A percentile compares a stretch with the other conserved stretches of the same genome.
These are phyloP conservation scores for Noctua janthina DNA, from an alignment of 2,888 invertebrate species.

Conservation along the genomic window DNA sequence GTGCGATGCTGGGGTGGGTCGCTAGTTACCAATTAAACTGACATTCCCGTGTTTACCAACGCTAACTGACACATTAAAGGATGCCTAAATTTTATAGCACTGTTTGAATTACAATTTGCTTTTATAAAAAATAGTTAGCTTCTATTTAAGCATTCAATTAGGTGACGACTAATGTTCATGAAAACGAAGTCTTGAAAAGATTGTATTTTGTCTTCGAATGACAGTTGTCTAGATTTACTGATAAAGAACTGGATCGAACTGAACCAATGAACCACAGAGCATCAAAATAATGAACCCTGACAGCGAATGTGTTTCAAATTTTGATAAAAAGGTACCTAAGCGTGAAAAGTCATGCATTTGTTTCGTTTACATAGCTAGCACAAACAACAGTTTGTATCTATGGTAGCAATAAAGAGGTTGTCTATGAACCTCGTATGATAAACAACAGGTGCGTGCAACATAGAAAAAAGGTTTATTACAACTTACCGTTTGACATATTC, in stretches of 20 bases:
- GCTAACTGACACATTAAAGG: no score
- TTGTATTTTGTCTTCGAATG: no score
- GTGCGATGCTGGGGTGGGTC: no score
- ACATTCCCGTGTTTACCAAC: no score
- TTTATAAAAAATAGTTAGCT: no score
- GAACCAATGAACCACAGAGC: neutral
- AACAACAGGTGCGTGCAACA: neutral
- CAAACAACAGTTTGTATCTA: constrained; percentile 10
- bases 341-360: neutral
- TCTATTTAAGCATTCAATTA: neutral
- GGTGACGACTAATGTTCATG: neutral
- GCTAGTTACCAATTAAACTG: no score
- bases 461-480: constrained; percentile 36
- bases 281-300: no score
- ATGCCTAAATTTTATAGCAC: no score
- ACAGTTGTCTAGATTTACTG: neutral
- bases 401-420: constrained; percentile 2
- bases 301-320: neutral
- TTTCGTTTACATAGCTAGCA: constrained; percentile 4
- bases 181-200: neutral
- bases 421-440: neutral
- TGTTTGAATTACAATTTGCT: no score
- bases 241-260: neutral
- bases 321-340: neutral
- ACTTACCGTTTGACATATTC: constrained; percentile 88